phyloP scores from a whole-genome alignment of 2,113 vertebrate genomes.

The Athene cunicularia region DNA sequence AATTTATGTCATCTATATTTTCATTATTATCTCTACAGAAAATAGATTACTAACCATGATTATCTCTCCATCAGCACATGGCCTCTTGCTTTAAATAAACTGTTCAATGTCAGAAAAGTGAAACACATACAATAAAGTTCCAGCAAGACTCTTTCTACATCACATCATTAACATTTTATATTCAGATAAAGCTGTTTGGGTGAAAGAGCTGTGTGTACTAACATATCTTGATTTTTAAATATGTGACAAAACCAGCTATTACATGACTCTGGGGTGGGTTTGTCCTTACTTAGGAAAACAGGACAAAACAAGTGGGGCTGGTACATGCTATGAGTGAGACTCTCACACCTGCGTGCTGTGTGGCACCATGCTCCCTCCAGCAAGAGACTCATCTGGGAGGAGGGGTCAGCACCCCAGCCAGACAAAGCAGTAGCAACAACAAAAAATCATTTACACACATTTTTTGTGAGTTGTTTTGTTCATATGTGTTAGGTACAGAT shows the following conservation, averaged over 20 bases:
- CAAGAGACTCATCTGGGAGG: neutral
- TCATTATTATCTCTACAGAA: neutral
- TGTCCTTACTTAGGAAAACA: neutral
- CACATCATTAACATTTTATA: neutral
- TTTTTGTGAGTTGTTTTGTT: neutral
- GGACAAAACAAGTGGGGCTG: neutral
- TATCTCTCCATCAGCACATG: neutral
- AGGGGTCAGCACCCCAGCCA: neutral
- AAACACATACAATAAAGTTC: neutral
- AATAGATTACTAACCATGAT: neutral
- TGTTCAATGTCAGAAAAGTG: neutral
- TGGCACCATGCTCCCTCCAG: rapidly evolving
- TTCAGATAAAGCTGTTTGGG: neutral
- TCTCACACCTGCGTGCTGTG: rapidly evolving
- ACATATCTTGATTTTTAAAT: neutral
- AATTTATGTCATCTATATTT: conserved; percentile 8
- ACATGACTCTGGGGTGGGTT: neutral
- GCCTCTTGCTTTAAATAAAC: conserved; percentile 25
- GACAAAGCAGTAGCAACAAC: neutral
- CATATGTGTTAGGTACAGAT: neutral
- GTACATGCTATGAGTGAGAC: neutral
- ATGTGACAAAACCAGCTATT: neutral
- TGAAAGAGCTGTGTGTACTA: neutral
- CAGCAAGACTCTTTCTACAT: neutral
- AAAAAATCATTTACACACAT: neutral